These are phyloP conservation scores for Sceliomorpha sp. DNA, from an alignment of 2,888 invertebrate genomes.

Conservation along the genomic window DNA sequence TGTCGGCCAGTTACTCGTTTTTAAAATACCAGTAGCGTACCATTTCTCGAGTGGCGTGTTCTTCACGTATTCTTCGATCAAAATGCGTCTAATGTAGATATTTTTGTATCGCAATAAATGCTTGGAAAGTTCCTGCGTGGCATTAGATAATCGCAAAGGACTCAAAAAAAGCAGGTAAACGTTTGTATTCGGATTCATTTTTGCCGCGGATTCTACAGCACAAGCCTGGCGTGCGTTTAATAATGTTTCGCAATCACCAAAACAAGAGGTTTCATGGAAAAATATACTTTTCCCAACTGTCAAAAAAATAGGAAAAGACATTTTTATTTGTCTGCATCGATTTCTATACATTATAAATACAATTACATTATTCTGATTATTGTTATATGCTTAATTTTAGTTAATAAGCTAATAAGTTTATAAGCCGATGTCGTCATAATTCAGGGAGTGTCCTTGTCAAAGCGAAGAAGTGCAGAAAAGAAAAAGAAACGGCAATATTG, in stretches of 20 bases:
- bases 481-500: too few species aligned
- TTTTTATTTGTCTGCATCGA: too few species aligned
- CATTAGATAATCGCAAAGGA: slow-evolving; percentile 73
- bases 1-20: slow-evolving; percentile 82
- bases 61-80: slow-evolving; percentile 81
- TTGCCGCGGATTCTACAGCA: slow-evolving; percentile 86
- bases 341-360: too few species aligned
- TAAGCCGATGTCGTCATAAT: too few species aligned
- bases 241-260: slow-evolving; percentile 76
- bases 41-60: slow-evolving; percentile 83
- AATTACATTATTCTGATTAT: too few species aligned
- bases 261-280: slow-evolving; percentile 86
- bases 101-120: slow-evolving; percentile 81
- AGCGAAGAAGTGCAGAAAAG: too few species aligned
- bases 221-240: slow-evolving; percentile 84
- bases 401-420: too few species aligned
- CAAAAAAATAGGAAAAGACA: not conserved
- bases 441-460: too few species aligned
- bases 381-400: too few species aligned
- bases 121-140: slow-evolving; percentile 70
- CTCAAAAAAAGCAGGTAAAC: slow-evolving; percentile 83
- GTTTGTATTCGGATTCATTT: slow-evolving; percentile 82
- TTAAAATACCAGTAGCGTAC: slow-evolving; percentile 81
- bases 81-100: slow-evolving; percentile 81
- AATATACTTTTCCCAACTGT: slow-evolving; percentile 82